Evolutionary conservation across 2,113 vertebrate species (phyloP), one percentile per base, ranked within the genome.

Genomic region (Epinephelus lanceolatus): DNA sequence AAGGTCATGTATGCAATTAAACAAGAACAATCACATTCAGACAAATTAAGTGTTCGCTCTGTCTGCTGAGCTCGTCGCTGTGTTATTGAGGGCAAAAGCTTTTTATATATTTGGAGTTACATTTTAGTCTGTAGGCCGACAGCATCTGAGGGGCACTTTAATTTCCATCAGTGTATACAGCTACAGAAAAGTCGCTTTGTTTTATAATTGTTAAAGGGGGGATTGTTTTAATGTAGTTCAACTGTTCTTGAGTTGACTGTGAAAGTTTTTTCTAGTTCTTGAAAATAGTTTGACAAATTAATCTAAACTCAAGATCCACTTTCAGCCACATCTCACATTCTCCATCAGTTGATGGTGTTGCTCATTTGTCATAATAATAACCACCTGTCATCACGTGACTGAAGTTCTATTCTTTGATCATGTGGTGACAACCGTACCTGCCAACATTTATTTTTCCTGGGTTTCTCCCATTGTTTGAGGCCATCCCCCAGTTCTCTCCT

Each of bases 61-160:
- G 30, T 2, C 45, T 47, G 49, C 25, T 8, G 33, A 72, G 27
- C 59, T 53, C 61, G 72, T 2, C 9, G 0, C 61, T 12, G n/a
- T 45, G 53, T 73, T 61, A 25, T 0, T 25, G 55, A 40, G 25
- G 0, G 3, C 30, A 40, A 2, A 61, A 60, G 65, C 71, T 76
- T 78, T 37, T 88, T 12, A 80, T 30, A 14, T 21, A 3, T 47
- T 52, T 72, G 3, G 55, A 88, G 86, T 51, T 37, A 15, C 18
- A 27, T 49, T 63, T 37, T 3, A 18, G 8, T 15, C 7, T 15
- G 11, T 1, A 9, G 1, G 42, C 30, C 17, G 30, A 1, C 6
- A 0, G 11, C 45, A 37, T 76, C 14, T n/a, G n/a, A 71, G 47
- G 47, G 23, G 62, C 21, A 51, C 18, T 30, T 19, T 19, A 13